Conservation (phyloP, 2,113 vertebrate species). For the Stercorarius parasiticus region DNA sequence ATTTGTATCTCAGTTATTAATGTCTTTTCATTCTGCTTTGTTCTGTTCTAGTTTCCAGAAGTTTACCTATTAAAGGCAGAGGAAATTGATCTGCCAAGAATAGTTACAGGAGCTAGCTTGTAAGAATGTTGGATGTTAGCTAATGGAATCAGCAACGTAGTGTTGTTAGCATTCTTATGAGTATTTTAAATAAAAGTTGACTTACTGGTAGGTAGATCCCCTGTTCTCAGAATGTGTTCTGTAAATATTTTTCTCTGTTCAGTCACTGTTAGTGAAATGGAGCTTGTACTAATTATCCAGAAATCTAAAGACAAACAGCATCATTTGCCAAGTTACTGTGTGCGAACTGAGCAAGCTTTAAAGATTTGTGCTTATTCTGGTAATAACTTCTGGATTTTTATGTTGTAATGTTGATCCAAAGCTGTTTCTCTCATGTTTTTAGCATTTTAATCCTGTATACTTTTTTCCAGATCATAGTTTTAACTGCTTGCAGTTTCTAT, state of each 20-base stretch:
- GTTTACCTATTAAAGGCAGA: not conserved
- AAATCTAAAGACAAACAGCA: not conserved
- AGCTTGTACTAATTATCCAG: not conserved
- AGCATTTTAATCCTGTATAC: not conserved
- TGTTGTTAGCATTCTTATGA: not conserved
- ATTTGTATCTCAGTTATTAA: not conserved
- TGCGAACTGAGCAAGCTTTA: not conserved
- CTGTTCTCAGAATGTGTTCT: not conserved
- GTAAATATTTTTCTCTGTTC: not conserved
- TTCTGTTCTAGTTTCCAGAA: not conserved
- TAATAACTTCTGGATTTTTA: not conserved
- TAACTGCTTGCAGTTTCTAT: not conserved
- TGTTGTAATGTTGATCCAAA: not conserved
- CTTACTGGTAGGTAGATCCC: not conserved
- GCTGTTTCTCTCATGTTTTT: not conserved
- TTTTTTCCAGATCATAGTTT: not conserved
- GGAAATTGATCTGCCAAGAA: not conserved
- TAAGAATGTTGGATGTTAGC: not conserved
- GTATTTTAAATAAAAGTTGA: not conserved
- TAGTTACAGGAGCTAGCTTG: constrained; percentile 2
- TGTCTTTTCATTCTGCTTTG: not conserved
- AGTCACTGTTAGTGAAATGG: not conserved
- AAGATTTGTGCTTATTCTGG: not conserved
- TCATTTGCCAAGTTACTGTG: not conserved
- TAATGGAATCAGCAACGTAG: not conserved